Evolutionary conservation across 2,888 invertebrate species (phyloP).

Genomic region (Drepanosiphum platanoidis): DNA sequence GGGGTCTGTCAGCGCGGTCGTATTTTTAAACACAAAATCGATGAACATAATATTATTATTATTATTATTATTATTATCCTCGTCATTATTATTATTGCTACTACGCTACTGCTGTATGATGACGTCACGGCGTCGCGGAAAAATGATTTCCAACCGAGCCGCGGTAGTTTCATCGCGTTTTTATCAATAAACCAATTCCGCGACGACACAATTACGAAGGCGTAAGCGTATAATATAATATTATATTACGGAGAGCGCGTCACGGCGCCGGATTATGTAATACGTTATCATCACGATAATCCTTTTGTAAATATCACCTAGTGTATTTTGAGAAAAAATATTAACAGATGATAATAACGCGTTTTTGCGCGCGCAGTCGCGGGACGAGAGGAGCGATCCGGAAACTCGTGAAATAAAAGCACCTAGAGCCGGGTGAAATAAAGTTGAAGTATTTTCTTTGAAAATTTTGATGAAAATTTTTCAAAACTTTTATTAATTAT

Average conservation of each 20-base stretch:
- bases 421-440: conserved; percentile 9
- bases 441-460: conserved; percentile 37
- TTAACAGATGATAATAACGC: not conserved
- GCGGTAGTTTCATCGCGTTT: no score
- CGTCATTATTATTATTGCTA: no score
- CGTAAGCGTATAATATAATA: not conserved
- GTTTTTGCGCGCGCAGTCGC: not conserved
- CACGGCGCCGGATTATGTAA: not conserved
- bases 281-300: not conserved
- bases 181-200: not conserved
- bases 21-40: no score
- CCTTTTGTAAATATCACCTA: not conserved
- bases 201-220: no score
- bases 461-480: not conserved
- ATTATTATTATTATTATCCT: no score
- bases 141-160: no score
- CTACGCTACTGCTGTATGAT: no score
- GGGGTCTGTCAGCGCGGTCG: no score
- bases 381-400: not conserved
- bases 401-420: conserved; percentile 10
- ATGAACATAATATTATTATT: no score
- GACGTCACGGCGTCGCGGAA: no score
- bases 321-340: not conserved
- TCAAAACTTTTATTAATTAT: conserved; percentile 37
- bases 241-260: not conserved